phyloP scores from a whole-genome alignment of 2,113 vertebrate species.

The Dissostichus mawsoni region DNA sequence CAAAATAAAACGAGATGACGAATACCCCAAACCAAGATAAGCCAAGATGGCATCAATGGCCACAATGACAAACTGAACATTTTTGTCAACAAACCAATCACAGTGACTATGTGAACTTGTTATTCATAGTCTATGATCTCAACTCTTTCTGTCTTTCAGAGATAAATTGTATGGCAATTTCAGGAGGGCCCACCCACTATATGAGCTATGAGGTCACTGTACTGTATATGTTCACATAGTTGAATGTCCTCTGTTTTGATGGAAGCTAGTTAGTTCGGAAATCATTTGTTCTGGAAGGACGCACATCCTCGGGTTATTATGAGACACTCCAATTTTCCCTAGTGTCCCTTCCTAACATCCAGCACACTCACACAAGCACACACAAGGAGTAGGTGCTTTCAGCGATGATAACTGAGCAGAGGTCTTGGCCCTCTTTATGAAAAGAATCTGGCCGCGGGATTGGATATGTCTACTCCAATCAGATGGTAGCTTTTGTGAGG shows the following conservation, averaged over 20 bases:
- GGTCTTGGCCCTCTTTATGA: slow-evolving; percentile 77
- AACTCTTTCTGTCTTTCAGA: too few relatives aligned
- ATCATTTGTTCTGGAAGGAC: slow-evolving; percentile 65
- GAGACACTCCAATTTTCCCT: slow-evolving; percentile 39
- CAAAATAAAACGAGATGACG: too few relatives aligned
- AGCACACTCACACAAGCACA: neutral
- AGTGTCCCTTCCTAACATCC: slow-evolving; percentile 34
- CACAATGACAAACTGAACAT: too few relatives aligned
- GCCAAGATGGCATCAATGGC: too few relatives aligned
- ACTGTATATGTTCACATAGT: slow-evolving; percentile 2
- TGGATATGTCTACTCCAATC: slow-evolving; percentile 77
- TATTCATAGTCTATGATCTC: too few relatives aligned
- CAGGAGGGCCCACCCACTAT: neutral
- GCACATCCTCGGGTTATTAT: slow-evolving; percentile 67
- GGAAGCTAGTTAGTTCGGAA: slow-evolving; percentile 53
- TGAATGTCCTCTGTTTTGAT: slow-evolving; percentile 61
- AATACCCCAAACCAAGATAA: too few relatives aligned
- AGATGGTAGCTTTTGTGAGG: slow-evolving; percentile 64
- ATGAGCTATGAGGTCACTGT: neutral
- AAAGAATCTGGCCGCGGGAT: slow-evolving; percentile 75
- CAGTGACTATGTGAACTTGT: too few relatives aligned
- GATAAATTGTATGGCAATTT: neutral
- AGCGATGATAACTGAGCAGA: slow-evolving; percentile 72
- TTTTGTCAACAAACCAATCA: too few relatives aligned
- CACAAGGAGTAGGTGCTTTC: slow-evolving; percentile 46